Evolutionary conservation across 2,888 invertebrate genomes (phyloP).

Genomic region (Troides aeacus): DNA sequence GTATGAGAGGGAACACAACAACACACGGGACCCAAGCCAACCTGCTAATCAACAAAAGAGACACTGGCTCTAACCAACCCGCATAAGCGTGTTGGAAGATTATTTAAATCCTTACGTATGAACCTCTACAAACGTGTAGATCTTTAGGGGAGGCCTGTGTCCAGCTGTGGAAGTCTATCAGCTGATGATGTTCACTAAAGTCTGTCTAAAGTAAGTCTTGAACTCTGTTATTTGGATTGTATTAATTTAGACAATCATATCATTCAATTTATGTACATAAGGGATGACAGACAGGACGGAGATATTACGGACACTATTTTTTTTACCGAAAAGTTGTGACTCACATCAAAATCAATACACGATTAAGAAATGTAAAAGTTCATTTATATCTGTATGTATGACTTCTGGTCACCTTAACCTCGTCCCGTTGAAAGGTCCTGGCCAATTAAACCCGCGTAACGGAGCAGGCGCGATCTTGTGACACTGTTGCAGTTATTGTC

Average conservation of each 20-base stretch:
- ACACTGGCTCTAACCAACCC: too few relatives aligned
- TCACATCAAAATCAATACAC: background rate
- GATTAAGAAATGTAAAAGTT: constrained; percentile 3
- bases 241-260: background rate
- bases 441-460: constrained; percentile 37
- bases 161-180: too few relatives aligned
- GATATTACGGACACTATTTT: background rate
- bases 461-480: constrained; percentile 33
- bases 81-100: too few relatives aligned
- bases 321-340: background rate
- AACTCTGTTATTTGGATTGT: background rate
- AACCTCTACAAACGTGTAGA: too few relatives aligned
- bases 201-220: too few relatives aligned
- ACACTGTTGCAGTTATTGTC: constrained; percentile 25
- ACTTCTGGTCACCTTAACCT: constrained; percentile 18
- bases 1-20: too few relatives aligned
- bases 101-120: too few relatives aligned
- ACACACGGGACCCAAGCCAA: too few relatives aligned
- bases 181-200: too few relatives aligned
- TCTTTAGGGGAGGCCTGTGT: too few relatives aligned
- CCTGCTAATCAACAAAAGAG: too few relatives aligned
- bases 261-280: background rate
- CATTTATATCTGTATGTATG: constrained; percentile 6
- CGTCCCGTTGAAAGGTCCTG: constrained; percentile 40
- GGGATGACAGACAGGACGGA: too few relatives aligned